Percentiles rank a stretch among this genome's conserved stretches.
phyloP scores from a whole-genome alignment of 2,113 vertebrate species.

The Pelecanus crispus region DNA sequence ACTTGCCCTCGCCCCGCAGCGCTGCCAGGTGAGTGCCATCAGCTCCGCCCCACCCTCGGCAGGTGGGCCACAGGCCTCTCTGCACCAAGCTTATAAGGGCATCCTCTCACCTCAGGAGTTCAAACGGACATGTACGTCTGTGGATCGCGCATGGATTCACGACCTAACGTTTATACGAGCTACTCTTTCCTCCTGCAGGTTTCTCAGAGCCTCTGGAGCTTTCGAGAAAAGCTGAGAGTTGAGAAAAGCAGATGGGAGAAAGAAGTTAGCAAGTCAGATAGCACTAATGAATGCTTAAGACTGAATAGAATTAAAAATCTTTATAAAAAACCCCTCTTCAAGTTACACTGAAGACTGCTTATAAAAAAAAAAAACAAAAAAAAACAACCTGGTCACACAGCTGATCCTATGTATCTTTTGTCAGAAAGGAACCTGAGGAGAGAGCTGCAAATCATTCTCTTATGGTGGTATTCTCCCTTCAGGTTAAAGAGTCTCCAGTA shows the following conservation, averaged over 20 bases:
- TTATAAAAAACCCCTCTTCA: not conserved
- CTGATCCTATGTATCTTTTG: not conserved
- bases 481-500: not conserved
- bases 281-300: not conserved
- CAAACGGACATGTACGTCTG: rapidly evolving
- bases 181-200: not conserved
- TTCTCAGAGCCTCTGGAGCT: not conserved
- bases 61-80: no score
- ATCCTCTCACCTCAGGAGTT: not conserved
- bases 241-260: not conserved
- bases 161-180: rapidly evolving
- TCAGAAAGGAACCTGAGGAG: not conserved
- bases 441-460: not conserved
- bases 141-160: not conserved
- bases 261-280: not conserved
- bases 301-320: not conserved
- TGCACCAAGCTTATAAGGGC: rapidly evolving
- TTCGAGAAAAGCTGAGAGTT: not conserved
- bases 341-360: not conserved
- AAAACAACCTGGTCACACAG: not conserved
- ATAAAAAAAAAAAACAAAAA: no score
- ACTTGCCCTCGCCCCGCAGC: not conserved
- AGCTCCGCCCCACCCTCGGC: rapidly evolving
- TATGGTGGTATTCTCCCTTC: not conserved
- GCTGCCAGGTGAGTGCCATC: not conserved